Evolutionary conservation across 2,113 vertebrate species (phyloP).

Genomic region (Sigmodon hispidus): DNA sequence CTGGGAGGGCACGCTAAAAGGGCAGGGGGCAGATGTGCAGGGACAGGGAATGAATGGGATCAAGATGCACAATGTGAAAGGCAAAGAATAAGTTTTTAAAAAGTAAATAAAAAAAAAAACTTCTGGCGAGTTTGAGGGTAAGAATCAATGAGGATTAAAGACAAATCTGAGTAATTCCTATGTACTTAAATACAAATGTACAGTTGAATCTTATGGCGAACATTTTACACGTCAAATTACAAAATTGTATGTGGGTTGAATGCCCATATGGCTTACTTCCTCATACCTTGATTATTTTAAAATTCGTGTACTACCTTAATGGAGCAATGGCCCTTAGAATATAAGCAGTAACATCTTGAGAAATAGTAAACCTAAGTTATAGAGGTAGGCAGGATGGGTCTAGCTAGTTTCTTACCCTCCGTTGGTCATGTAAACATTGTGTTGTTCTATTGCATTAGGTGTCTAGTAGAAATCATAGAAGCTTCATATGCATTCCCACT

Average conservation of each 20-base stretch:
- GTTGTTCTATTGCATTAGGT: neutral
- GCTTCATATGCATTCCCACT: neutral
- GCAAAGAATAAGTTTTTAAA: too few relatives aligned
- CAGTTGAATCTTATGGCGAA: neutral
- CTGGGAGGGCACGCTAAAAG: too few relatives aligned
- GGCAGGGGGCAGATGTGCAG: too few relatives aligned
- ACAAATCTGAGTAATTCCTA: neutral
- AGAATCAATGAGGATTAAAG: neutral
- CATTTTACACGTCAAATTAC: neutral
- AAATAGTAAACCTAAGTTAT: neutral
- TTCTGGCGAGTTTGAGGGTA: neutral
- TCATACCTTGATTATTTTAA: neutral
- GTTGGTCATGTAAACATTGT: neutral
- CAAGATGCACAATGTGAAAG: too few relatives aligned
- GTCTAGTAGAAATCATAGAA: neutral
- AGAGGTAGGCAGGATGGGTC: too few relatives aligned
- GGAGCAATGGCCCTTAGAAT: neutral
- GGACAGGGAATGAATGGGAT: too few relatives aligned
- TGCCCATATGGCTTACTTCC: neutral
- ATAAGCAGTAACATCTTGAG: neutral
- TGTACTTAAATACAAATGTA: neutral
- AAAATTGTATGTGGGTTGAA: neutral
- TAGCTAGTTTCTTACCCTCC: neutral
- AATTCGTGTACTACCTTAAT: neutral
- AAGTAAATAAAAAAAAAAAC: too few relatives aligned